Evolutionary conservation across 2,888 invertebrate genomes (phyloP), one percentile per base, ranked within the genome.

Genomic region (Tachina grossa): DNA sequence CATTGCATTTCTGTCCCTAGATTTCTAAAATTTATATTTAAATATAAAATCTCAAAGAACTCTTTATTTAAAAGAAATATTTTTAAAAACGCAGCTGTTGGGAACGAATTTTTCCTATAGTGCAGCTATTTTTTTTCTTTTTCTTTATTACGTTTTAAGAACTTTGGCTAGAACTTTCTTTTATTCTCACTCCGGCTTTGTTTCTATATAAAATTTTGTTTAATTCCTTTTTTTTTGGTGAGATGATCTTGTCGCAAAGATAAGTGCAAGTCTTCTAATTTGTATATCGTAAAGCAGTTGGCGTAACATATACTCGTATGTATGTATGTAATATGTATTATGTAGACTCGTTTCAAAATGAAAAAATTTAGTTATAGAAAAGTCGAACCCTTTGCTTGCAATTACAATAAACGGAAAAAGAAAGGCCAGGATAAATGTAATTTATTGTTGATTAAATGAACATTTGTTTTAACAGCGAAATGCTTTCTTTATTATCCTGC

Each of bases 401-500:
- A 65, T 22, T 9, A 47, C 43, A 43, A 45, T 19, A 19, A 41
- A 57, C 39, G 14, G 43, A 63, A 55, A 78, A 78, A 72, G 59
- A 83, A 83, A 74, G 83, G 39, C 72, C 83, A 66, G 79, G 79
- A 76, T 85, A 85, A 85, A 83, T 83, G 85, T 83, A 85, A 85
- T 85, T 85, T 85, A 85, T 85, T 85, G 79, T 85, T 85, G 83
- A 83, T 85, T 83, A 85, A 85, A 79, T 55, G 83, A 83, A 85
- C 85, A 85, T 85, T 86, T 86, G 83, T 78, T 87, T 86, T 71
- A 5, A 61, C 78, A 69, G 78, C 76, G 85, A 87, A 87, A 87
- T 87, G 86, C 87, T 87, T 87, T 87, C 87, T 86, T 83, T 85
- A 71, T 83, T 85, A 80, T 83, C 85, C 85, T 85, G 74, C 53